Percentiles rank a stretch among this genome's conserved stretches.
These are phyloP conservation scores for Platypus cylindrus DNA, from an alignment of 2,888 invertebrate species.

Conservation along the genomic window DNA sequence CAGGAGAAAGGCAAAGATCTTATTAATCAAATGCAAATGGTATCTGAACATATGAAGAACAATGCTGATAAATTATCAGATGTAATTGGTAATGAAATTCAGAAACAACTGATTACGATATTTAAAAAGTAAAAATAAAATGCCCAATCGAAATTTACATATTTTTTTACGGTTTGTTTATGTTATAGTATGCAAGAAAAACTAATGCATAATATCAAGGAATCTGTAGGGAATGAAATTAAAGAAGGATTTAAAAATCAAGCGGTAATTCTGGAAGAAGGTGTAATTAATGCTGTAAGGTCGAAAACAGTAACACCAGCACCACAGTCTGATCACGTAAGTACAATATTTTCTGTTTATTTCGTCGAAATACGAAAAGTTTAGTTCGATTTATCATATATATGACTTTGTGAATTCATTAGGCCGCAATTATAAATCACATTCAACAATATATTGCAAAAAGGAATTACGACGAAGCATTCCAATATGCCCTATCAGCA, in stretches of 20 bases:
- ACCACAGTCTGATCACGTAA: constrained; percentile 48
- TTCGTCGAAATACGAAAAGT: no score
- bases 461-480: constrained; percentile 76
- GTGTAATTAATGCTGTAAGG: constrained; percentile 46
- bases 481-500: constrained; percentile 79
- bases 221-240: constrained; percentile 35
- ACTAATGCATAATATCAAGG: constrained; percentile 30
- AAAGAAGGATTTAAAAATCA: constrained; percentile 44
- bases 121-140: constrained; percentile 27
- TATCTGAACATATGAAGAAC: constrained; percentile 31
- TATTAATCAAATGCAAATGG: constrained; percentile 32
- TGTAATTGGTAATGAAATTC: constrained; percentile 29
- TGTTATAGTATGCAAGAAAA: constrained; percentile 33
- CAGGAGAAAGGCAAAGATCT: constrained; percentile 35
- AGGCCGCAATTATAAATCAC: constrained; percentile 52
- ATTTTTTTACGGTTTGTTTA: no score
- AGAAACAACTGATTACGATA: constrained; percentile 29
- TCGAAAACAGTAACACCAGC: constrained; percentile 67
- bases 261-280: constrained; percentile 44
- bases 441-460: constrained; percentile 53
- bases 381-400: not conserved
- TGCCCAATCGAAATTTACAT: no score
- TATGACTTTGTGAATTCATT: constrained; percentile 12
- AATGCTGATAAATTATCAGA: constrained; percentile 30
- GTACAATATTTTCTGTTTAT: no score